phyloP scores from a whole-genome alignment of 2,888 invertebrate genomes.

The Erannis defoliaria region DNA sequence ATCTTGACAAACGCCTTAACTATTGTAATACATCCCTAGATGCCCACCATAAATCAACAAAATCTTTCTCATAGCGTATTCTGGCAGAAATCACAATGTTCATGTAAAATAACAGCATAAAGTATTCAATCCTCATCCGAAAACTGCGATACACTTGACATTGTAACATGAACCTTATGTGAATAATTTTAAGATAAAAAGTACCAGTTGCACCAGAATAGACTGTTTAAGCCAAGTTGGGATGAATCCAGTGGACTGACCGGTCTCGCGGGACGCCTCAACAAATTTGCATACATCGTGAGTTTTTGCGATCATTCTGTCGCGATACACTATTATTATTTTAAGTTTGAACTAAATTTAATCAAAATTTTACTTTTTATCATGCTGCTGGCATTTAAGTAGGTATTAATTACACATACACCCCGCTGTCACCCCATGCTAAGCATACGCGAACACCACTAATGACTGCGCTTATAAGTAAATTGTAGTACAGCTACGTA shows the following conservation, averaged over 20 bases:
- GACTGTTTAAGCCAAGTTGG: conserved; percentile 51
- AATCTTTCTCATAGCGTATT: conserved; percentile 42
- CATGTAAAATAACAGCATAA: conserved; percentile 45
- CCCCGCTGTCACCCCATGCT: too few species aligned
- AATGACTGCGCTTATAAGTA: too few species aligned
- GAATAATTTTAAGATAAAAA: conserved; percentile 18
- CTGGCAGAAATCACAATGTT: conserved; percentile 46
- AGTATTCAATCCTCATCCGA: conserved; percentile 45
- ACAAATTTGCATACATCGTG: conserved; percentile 63
- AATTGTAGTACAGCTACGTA: too few species aligned
- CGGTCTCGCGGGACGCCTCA: conserved; percentile 51
- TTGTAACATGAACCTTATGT: conserved; percentile 22
- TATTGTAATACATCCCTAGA: conserved; percentile 28
- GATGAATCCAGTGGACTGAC: conserved; percentile 54
- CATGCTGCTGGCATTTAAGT: neutral
- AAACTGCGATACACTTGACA: conserved; percentile 20
- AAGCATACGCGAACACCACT: too few species aligned
- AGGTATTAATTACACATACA: too few species aligned
- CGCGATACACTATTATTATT: conserved; percentile 38
- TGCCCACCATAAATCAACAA: conserved; percentile 32
- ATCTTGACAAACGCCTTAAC: conserved; percentile 16
- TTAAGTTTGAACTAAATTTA: conserved; percentile 15
- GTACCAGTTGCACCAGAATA: neutral
- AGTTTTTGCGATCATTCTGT: conserved; percentile 49
- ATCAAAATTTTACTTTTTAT: conserved; percentile 1